Conservation (phyloP, 2,113 vertebrate species). For the Melanerpes formicivorus region DNA sequence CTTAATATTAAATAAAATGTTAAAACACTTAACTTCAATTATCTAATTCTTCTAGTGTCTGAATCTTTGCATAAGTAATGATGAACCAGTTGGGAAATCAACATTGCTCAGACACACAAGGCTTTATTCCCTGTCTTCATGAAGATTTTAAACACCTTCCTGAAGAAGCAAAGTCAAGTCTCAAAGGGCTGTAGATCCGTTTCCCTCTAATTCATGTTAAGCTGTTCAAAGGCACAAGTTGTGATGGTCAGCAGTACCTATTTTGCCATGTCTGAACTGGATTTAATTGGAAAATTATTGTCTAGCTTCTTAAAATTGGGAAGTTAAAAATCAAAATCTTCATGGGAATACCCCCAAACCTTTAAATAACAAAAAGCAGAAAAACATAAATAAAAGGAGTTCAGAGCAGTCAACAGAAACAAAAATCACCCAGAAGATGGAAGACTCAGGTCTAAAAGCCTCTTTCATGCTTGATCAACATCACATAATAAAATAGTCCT, state of each 20-base stretch:
- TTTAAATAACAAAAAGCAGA: neutral
- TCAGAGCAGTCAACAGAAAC: neutral
- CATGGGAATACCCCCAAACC: neutral
- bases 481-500: neutral
- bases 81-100: neutral
- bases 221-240: neutral
- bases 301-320: neutral
- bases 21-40: neutral
- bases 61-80: neutral
- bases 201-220: neutral
- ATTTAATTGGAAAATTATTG: neutral
- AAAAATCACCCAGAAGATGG: neutral
- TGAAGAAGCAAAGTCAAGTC: neutral
- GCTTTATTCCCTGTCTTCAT: neutral
- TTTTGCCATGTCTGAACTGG: neutral
- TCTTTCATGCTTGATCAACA: neutral
- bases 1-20: neutral
- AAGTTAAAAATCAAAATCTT: neutral
- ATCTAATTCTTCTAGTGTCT: neutral
- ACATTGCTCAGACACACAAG: neutral
- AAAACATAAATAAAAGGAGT: neutral
- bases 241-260: neutral
- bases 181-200: neutral
- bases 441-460: neutral
- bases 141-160: constrained; percentile 22